phyloP scores from a whole-genome alignment of 2,113 vertebrate species.

The Bostrychus sinensis region DNA sequence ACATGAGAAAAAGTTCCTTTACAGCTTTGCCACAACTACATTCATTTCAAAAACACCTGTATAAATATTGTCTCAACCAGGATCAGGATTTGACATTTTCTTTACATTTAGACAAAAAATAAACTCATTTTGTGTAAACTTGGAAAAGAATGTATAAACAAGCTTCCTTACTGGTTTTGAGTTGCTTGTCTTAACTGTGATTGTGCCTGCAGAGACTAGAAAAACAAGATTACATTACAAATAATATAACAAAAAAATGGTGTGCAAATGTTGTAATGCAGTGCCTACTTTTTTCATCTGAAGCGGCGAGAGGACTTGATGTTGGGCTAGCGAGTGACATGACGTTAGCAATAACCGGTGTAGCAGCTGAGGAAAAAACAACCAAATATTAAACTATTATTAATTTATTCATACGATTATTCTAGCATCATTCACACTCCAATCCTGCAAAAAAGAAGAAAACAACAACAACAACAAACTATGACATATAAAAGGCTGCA shows the following conservation, averaged over 20 bases:
- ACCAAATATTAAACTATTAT: too few relatives aligned
- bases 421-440: too few relatives aligned
- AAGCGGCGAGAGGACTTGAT: conserved; percentile 80
- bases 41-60: too few relatives aligned
- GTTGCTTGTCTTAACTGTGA: background rate
- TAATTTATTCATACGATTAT: too few relatives aligned
- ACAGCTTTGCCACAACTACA: too few relatives aligned
- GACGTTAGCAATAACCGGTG: conserved; percentile 94
- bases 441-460: too few relatives aligned
- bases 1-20: background rate
- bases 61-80: too few relatives aligned
- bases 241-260: background rate
- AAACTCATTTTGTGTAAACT: too few relatives aligned
- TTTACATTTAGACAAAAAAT: too few relatives aligned
- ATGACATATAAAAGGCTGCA: background rate
- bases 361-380: conserved; percentile 74
- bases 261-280: background rate
- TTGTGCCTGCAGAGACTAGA: background rate
- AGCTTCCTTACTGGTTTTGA: background rate
- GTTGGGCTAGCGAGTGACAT: conserved; percentile 89
- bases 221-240: background rate
- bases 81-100: too few relatives aligned
- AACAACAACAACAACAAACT: too few relatives aligned
- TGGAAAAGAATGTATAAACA: background rate
- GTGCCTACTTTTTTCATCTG: conserved; percentile 84